Evolutionary conservation across 2,113 vertebrate genomes (phyloP).

Genomic region (Eolophus roseicapilla): DNA sequence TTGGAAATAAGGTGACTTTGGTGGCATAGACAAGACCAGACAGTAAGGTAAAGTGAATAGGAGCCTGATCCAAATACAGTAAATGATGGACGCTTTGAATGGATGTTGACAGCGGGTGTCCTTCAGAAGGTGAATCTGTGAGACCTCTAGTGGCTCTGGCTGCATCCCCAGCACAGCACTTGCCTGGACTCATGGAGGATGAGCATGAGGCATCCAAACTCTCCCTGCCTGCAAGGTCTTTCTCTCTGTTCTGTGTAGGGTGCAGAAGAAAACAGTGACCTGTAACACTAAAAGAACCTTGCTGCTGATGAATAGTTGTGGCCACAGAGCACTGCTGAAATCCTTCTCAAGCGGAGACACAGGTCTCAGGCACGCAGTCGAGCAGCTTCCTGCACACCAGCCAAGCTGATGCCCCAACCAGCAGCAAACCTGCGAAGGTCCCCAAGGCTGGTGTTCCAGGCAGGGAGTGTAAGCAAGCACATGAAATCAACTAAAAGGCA

Average conservation of each 20-base stretch:
- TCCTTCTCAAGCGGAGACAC: neutral
- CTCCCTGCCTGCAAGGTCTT: neutral
- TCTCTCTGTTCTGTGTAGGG: neutral
- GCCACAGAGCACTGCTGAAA: neutral
- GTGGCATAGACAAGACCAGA: neutral
- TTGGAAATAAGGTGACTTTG: neutral
- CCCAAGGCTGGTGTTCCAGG: neutral
- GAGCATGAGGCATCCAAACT: neutral
- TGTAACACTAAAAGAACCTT: neutral
- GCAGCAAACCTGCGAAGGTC: neutral
- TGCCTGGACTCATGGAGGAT: neutral
- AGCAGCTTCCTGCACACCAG: neutral
- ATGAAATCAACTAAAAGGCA: accelerated
- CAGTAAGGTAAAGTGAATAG: neutral
- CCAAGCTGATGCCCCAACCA: neutral
- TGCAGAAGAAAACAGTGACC: neutral
- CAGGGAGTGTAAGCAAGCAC: neutral
- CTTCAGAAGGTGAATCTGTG: neutral
- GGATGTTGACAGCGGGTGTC: neutral
- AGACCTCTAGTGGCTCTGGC: neutral
- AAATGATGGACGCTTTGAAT: neutral
- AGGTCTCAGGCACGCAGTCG: neutral
- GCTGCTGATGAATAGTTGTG: neutral
- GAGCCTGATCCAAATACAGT: neutral
- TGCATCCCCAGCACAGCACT: neutral